Evolutionary conservation across 2,888 invertebrate species (phyloP).

Genomic region (Gymnoscelis rufifasciata): DNA sequence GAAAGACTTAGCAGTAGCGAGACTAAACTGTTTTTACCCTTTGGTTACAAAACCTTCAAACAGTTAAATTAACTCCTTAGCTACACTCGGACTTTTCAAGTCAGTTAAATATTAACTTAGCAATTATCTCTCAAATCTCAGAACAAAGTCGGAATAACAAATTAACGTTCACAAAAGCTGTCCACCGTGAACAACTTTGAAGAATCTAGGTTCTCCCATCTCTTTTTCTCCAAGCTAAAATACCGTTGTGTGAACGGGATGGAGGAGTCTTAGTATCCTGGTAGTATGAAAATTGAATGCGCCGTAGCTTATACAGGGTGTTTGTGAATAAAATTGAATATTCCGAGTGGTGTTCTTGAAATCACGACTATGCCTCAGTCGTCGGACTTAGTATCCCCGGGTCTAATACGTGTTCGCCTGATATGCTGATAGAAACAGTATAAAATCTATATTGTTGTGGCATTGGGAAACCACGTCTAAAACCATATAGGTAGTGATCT

Average conservation of each 20-base stretch:
- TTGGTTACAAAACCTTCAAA: too few species aligned
- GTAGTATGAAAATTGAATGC: constrained; percentile 59
- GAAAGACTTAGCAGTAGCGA: too few species aligned
- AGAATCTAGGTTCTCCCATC: constrained; percentile 38
- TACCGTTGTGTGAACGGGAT: constrained; percentile 23
- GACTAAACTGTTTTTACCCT: too few species aligned
- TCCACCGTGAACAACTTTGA: constrained; percentile 44
- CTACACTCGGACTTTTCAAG: not conserved
- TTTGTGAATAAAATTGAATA: constrained; percentile 76
- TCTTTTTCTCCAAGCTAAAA: constrained; percentile 23
- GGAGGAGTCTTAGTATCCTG: constrained; percentile 21
- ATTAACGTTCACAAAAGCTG: constrained; percentile 51
- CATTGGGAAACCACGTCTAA: too few species aligned
- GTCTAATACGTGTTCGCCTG: constrained; percentile 26
- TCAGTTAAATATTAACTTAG: not conserved
- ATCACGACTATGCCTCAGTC: constrained; percentile 60
- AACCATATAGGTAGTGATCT: too few species aligned
- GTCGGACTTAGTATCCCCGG: constrained; percentile 41
- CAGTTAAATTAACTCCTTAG: not conserved
- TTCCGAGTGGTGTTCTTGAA: constrained; percentile 63
- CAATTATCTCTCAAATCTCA: constrained; percentile 25
- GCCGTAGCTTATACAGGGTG: constrained; percentile 49
- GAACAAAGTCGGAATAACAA: constrained; percentile 38
- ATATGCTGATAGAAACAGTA: constrained; percentile 9
- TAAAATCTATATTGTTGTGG: too few species aligned